These are phyloP conservation scores for Cheilosia urbana DNA, from an alignment of 2,888 invertebrate species.

Conservation along the genomic window DNA sequence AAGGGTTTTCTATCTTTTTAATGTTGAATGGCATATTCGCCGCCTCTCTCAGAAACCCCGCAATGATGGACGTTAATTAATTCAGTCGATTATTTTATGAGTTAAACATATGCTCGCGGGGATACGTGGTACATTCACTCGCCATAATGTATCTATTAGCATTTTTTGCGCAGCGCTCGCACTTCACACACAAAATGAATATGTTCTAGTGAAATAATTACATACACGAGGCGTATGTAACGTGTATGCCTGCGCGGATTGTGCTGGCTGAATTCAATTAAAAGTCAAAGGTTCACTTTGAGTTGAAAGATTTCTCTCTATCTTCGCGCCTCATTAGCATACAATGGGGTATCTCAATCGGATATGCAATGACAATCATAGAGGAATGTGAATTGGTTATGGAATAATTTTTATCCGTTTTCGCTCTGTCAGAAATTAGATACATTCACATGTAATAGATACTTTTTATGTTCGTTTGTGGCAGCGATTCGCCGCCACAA, in stretches of 20 bases:
- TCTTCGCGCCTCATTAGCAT: constrained; percentile 66
- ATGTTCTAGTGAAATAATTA: constrained; percentile 73
- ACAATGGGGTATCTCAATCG: constrained; percentile 76
- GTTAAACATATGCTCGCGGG: constrained; percentile 60
- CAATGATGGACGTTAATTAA: constrained; percentile 73
- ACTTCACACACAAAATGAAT: constrained; percentile 48
- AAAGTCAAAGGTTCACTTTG: constrained; percentile 45
- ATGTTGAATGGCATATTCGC: constrained; percentile 63
- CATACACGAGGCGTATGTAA: constrained; percentile 14
- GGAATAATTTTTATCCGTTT: constrained; percentile 19
- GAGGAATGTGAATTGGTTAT: constrained; percentile 47
- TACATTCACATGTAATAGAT: constrained; percentile 71
- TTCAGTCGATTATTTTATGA: constrained; percentile 60
- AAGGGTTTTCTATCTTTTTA: constrained; percentile 64
- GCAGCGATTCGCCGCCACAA: constrained; percentile 43
- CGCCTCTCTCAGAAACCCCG: constrained; percentile 60
- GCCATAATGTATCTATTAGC: constrained; percentile 75
- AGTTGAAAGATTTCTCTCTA: constrained; percentile 46
- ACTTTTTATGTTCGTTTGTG: constrained; percentile 55
- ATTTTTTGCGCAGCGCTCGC: constrained; percentile 41
- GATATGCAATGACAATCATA: constrained; percentile 74
- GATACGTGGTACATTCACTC: constrained; percentile 66
- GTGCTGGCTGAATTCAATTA: constrained; percentile 55
- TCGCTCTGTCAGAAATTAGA: constrained; percentile 66
- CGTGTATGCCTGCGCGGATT: constrained; percentile 1